These are phyloP conservation scores for Gobionotothen gibberifrons DNA, from an alignment of 2,797 vertebrate genomes.

Conservation along the genomic window DNA sequence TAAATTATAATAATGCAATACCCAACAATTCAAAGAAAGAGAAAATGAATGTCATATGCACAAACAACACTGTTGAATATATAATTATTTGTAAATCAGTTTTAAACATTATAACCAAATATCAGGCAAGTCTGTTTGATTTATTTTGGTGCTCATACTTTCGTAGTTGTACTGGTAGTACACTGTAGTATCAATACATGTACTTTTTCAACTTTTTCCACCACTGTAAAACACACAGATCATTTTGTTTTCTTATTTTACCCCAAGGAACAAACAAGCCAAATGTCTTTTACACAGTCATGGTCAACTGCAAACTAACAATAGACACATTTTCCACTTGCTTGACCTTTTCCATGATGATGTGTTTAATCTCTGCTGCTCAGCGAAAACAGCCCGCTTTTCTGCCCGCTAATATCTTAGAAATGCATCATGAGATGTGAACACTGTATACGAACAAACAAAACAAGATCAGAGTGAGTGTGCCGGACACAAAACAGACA, in stretches of 20 bases:
- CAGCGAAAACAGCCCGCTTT: conserved; percentile 39
- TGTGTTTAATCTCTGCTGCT: conserved; percentile 56
- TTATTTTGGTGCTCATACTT: too few species aligned
- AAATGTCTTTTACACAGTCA: conserved; percentile 59
- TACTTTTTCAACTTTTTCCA: too few species aligned
- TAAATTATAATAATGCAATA: too few species aligned
- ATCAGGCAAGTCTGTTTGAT: too few species aligned
- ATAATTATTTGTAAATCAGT: too few species aligned
- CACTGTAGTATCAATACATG: too few species aligned
- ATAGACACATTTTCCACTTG: conserved; percentile 65
- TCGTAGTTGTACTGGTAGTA: too few species aligned
- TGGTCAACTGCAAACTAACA: conserved; percentile 58
- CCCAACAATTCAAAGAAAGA: too few species aligned
- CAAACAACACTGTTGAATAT: too few species aligned
- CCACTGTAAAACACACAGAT: conserved; percentile 12
- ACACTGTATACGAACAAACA: conserved; percentile 25
- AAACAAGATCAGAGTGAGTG: conserved; percentile 20
- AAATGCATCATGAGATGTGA: conserved; percentile 19
- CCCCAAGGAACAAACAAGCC: conserved; percentile 59
- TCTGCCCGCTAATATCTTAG: conserved; percentile 38
- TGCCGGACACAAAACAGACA: conserved; percentile 29
- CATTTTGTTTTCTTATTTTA: conserved; percentile 44
- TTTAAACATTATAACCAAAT: too few species aligned
- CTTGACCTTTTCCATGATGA: conserved; percentile 57
- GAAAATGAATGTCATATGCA: too few species aligned